Percentiles rank a stretch among this genome's conserved stretches.
Conservation (phyloP, 1,140 invertebrate genomes). For the Mylabris phalerata region DNA sequence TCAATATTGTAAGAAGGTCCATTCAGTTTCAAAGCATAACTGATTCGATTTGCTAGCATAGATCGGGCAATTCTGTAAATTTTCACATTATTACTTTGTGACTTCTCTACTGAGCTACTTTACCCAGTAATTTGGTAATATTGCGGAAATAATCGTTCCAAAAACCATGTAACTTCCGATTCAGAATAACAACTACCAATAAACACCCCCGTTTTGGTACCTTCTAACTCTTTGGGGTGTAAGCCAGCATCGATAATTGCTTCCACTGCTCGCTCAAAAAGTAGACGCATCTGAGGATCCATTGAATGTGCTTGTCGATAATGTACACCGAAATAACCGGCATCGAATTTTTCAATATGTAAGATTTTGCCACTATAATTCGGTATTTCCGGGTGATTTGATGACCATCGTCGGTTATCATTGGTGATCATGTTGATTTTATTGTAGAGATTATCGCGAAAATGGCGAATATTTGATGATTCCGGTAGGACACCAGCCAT, state of each 20-base stretch:
- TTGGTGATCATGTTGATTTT: slow-evolving; percentile 77
- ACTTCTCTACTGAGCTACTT: too few species aligned
- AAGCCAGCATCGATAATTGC: slow-evolving; percentile 83
- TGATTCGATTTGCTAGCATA: slow-evolving; percentile 84
- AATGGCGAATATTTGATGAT: slow-evolving; percentile 69
- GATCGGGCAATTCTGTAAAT: background rate
- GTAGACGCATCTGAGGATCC: slow-evolving; percentile 81
- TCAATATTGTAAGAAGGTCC: slow-evolving; percentile 80
- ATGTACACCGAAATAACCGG: slow-evolving; percentile 73
- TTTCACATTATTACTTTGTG: background rate
- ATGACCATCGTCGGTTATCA: slow-evolving; percentile 68
- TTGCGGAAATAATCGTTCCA: slow-evolving; percentile 46
- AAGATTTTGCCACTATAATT: slow-evolving; percentile 73
- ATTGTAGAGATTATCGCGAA: slow-evolving; percentile 72
- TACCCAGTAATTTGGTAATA: background rate
- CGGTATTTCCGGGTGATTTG: slow-evolving; percentile 61
- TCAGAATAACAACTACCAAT: slow-evolving; percentile 64
- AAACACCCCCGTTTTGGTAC: slow-evolving; percentile 73
- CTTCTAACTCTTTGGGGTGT: slow-evolving; percentile 53
- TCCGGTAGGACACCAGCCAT: slow-evolving; percentile 83
- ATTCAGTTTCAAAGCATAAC: slow-evolving; percentile 61
- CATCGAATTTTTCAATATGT: slow-evolving; percentile 74
- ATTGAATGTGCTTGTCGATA: slow-evolving; percentile 77
- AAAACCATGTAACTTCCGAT: slow-evolving; percentile 63
- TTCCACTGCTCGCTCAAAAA: slow-evolving; percentile 80